Base-by-base conservation (phyloP, 2,113 vertebrate species). In the Rhynchopsitta pachyrhyncha region DNA sequence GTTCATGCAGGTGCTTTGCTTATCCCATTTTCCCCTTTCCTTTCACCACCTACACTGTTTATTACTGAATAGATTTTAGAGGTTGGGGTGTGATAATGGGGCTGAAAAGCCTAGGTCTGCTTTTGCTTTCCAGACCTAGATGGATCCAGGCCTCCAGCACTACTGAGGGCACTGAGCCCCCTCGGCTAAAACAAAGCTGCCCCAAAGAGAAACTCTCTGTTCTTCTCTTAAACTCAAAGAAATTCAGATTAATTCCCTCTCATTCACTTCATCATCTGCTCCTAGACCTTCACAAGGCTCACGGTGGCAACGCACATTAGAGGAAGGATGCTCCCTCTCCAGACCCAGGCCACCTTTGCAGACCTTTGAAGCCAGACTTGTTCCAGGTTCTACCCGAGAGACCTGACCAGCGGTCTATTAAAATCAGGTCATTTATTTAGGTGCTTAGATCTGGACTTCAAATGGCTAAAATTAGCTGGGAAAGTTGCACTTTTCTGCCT, bases 361-460 rank as follows among this genome's bases (percentile, higher is more conserved):
- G 86, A 75, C 64, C 82, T 62, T 27, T 0, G 0, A 85, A 93
- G 87, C 82, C 90, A 66, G 57, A 35, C 66, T 68, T 8, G 11
- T 57, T 86, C 77, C 83, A 69, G 70, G 83, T 96, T 90, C 71
- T 66, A 85, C 93, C 78, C 88, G 6, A 5, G 95, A 79, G 93
- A 94, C 63, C 41, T 80, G 88, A 89, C 70, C 88, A 79, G 83
- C 28, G 33, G 62, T 46, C 96, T 95, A 83, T 92, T 91, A 96
- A 96, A 96, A 96, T 84, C 93, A 92, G 96, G 93, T 80, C 93
- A 92, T 92, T 94, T 92, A 89, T 92, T 91, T 93, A 89, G 78
- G 93, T 90, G 86, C 95, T 94, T 92, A 88, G 96, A 85, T 93
- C 89, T 59, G 92, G 88, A 94, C 91, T 96, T 95, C 92, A 87